Evolutionary conservation across 2,113 vertebrate genomes (phyloP).

Genomic region (Balaeniceps rex): DNA sequence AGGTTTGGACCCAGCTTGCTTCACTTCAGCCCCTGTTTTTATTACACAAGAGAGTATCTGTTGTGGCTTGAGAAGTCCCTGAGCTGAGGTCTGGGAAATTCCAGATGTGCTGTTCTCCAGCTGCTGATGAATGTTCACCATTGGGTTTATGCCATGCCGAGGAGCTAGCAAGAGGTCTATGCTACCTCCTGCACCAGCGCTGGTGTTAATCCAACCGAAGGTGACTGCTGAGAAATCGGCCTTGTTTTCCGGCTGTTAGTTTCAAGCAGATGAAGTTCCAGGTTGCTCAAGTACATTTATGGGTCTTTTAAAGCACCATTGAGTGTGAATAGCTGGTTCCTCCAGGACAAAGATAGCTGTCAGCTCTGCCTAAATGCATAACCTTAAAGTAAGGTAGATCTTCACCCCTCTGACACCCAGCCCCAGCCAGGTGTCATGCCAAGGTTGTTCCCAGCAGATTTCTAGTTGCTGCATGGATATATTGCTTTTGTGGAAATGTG

Average conservation of each 20-base stretch:
- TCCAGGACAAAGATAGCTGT: not conserved
- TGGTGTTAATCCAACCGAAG: not conserved
- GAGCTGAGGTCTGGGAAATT: not conserved
- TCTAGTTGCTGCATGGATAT: not conserved
- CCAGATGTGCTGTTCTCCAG: not conserved
- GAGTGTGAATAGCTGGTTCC: not conserved
- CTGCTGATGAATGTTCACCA: rapidly evolving
- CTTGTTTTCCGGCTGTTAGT: not conserved
- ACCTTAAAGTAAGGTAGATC: not conserved
- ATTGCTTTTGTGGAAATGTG: not conserved
- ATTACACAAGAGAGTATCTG: not conserved
- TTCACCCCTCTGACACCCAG: not conserved
- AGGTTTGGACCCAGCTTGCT: not conserved
- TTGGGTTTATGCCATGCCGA: not conserved
- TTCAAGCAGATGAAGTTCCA: not conserved
- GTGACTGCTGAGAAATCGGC: not conserved
- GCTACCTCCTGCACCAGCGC: not conserved
- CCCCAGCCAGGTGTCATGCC: not conserved
- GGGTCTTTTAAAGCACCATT: not conserved
- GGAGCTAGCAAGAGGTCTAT: not conserved
- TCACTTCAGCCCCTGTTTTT: not conserved
- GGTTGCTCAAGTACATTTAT: not conserved
- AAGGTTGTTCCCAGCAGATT: not conserved
- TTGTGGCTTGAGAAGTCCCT: not conserved
- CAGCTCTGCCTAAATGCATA: not conserved